These are phyloP conservation scores for Drosophila nasuta DNA, from an alignment of 1,140 invertebrate species.

Conservation along the genomic window DNA sequence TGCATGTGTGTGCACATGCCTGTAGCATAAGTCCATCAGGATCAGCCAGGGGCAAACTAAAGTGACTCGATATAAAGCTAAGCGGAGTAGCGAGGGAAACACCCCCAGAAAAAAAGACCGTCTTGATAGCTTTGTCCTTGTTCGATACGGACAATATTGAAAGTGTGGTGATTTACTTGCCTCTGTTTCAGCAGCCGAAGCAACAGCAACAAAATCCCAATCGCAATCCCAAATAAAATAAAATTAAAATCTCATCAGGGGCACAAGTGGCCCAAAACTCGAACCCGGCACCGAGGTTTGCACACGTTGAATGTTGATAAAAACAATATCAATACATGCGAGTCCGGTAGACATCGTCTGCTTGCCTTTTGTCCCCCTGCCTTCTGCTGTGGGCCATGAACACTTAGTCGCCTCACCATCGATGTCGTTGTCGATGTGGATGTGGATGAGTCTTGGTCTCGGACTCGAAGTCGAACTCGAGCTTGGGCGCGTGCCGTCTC, in stretches of 20 bases:
- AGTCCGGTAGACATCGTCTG: slow-evolving; percentile 25
- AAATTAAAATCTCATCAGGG: slow-evolving; percentile 82
- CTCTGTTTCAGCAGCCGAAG: slow-evolving; percentile 25
- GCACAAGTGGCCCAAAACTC: slow-evolving; percentile 58
- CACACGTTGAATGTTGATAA: slow-evolving; percentile 65
- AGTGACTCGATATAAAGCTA: slow-evolving; percentile 40
- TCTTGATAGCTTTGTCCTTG: slow-evolving; percentile 37
- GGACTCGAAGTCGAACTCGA: not conserved
- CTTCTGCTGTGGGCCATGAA: slow-evolving; percentile 13
- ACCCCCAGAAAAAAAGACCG: slow-evolving; percentile 30
- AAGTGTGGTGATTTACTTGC: slow-evolving; percentile 74
- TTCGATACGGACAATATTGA: slow-evolving; percentile 57
- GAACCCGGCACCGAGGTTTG: slow-evolving; percentile 35
- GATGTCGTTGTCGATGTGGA: slow-evolving; percentile 38
- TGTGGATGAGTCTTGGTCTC: slow-evolving; percentile 11
- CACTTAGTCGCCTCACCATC: slow-evolving; percentile 55
- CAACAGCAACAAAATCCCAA: slow-evolving; percentile 55
- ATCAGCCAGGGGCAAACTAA: slow-evolving; percentile 50
- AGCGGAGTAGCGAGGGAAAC: not conserved
- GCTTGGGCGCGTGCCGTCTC: slow-evolving; percentile 65
- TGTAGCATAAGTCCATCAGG: slow-evolving; percentile 52
- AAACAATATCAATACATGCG: slow-evolving; percentile 72
- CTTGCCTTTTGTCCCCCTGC: not conserved
- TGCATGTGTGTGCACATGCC: slow-evolving; percentile 30
- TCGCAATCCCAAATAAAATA: slow-evolving; percentile 73